Base-by-base conservation (phyloP, 2,113 vertebrate genomes). In the Tyrannus savana region DNA sequence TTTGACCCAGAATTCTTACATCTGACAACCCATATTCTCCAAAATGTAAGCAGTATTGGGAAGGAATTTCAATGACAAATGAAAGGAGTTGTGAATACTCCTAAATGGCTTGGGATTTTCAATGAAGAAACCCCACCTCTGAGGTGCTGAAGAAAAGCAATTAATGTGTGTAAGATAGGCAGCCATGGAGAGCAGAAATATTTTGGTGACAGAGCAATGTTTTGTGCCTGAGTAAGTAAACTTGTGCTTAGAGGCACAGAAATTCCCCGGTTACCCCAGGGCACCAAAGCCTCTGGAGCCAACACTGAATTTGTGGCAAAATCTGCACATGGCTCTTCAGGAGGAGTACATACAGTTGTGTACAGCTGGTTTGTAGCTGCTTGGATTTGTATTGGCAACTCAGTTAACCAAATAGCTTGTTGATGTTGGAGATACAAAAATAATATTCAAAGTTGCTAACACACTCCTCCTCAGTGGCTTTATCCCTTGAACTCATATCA, bases 181-280 rank as follows among this genome's bases (percentile, higher is more conserved):
- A 80, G 30, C 24, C 9, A 31, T 27, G 33, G 41, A 86, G 25
- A 30, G 19, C 78, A 92, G 47, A 28, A 71, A 33, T 94, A 84
- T 90, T 94, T 90, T 90, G 90, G 79, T 80, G 92, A 95, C 82
- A 94, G 60, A 90, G 78, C 18, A 47, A 17, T 44, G 42, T 66
- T 94, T 93, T 87, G 50, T 82, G 77, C 81, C 71, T 75, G 49
- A 89, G 39, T 82, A 62, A 88, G n/a, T 77, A 92, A 90, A 93
- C 19, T 77, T 86, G 27, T 52, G 42, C 87, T 94, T 49, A 47
- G 14, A 90, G 82, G 64, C 59, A 75, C 1, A 90, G 85, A 95
- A 96, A 94, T 94, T 93, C 85, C 72, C 55, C 4, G 0, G 5
- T 46, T 90, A 56, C 67, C 75, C 27, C 69, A 84, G 79, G 94